Conservation (phyloP, 2,113 vertebrate genomes). For the Microcebus lehilahytsara region DNA sequence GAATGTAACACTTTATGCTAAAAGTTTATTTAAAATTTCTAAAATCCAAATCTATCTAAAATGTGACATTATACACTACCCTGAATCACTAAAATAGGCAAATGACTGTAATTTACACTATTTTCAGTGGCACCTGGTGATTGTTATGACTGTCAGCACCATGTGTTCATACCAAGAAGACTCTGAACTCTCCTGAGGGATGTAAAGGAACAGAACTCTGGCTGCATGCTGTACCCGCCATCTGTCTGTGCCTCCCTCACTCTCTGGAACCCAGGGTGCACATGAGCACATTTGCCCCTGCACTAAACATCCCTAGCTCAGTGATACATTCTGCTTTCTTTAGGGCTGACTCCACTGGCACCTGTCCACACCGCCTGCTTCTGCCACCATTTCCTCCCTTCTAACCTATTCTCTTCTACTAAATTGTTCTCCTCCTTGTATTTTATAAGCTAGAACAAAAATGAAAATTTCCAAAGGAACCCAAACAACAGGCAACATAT, state of each 20-base stretch:
- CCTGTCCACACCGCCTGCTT: not conserved
- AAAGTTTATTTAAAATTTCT: slow-evolving; percentile 32
- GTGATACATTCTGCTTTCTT: not conserved
- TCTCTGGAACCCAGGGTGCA: not conserved
- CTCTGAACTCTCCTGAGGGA: not conserved
- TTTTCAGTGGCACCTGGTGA: not conserved
- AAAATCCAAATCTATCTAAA: slow-evolving; percentile 42
- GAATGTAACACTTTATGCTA: not conserved
- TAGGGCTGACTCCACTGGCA: fast-evolving
- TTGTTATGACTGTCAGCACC: not conserved
- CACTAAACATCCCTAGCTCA: fast-evolving
- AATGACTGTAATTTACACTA: not conserved
- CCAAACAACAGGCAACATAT: not conserved
- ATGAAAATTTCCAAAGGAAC: not conserved
- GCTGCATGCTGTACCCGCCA: not conserved
- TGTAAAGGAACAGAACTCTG: not conserved
- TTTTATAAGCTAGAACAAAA: not conserved
- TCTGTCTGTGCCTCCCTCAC: not conserved
- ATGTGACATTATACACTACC: not conserved
- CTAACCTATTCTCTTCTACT: not conserved
- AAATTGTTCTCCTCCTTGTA: not conserved
- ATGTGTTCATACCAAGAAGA: not conserved
- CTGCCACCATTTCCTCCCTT: not conserved
- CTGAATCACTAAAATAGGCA: not conserved
- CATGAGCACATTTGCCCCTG: not conserved